phyloP scores from a whole-genome alignment of 2,797 vertebrate species.

The Pseudopleuronectes americanus region DNA sequence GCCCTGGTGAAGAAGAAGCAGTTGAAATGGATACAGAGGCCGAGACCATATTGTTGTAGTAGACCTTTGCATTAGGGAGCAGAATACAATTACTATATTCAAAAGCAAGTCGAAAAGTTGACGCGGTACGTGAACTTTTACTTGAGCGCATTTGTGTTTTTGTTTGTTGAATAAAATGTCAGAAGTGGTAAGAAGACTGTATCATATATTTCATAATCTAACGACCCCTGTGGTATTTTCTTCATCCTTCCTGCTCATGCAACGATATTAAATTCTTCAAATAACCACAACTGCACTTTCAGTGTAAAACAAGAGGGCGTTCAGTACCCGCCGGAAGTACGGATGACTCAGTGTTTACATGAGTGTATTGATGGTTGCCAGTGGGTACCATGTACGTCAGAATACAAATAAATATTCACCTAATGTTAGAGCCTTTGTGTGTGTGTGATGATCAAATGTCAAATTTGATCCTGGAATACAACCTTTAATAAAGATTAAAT shows the following conservation, averaged over 20 bases:
- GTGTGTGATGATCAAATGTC: neutral
- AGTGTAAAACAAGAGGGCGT: conserved; percentile 2
- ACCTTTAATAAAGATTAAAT: neutral
- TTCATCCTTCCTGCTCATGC: neutral
- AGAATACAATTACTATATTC: too few relatives aligned
- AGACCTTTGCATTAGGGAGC: too few relatives aligned
- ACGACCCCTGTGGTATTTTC: neutral
- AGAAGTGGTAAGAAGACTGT: too few relatives aligned
- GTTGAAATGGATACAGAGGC: too few relatives aligned
- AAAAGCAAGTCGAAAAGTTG: too few relatives aligned
- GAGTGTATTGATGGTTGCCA: conserved; percentile 41
- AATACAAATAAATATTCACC: neutral
- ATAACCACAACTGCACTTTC: conserved; percentile 30
- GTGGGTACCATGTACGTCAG: neutral
- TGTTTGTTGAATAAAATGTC: too few relatives aligned
- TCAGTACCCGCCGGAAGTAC: conserved; percentile 22
- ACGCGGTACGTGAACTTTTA: too few relatives aligned
- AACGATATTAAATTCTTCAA: conserved; percentile 13
- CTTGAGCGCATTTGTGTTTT: too few relatives aligned
- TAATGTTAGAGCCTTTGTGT: neutral
- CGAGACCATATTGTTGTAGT: too few relatives aligned
- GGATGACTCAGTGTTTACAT: conserved; percentile 62
- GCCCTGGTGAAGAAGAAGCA: too few relatives aligned
- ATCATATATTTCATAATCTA: too few relatives aligned
- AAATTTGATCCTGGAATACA: neutral